These are phyloP conservation scores for Piscicola geometra DNA, from an alignment of 2,888 invertebrate species.

Conservation along the genomic window DNA sequence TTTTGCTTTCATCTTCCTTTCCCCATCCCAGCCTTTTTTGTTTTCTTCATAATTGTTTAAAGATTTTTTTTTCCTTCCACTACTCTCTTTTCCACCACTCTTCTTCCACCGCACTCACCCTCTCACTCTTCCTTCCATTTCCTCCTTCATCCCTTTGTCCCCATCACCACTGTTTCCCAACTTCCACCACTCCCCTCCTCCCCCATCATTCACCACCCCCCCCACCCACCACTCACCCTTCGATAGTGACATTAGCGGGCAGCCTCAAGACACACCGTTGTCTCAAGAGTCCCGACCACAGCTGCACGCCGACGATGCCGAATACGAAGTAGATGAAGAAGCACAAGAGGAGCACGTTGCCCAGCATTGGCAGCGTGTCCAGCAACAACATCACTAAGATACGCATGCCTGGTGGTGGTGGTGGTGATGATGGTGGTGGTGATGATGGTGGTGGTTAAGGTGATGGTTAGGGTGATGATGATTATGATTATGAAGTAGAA, in stretches of 20 bases:
- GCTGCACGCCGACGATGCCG: conserved; percentile 97
- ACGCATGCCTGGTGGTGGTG: conserved; percentile 77
- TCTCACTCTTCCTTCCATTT: too few relatives aligned
- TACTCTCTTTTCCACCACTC: too few relatives aligned
- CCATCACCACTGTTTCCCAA: background rate
- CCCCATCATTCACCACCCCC: background rate
- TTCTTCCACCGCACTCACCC: too few relatives aligned
- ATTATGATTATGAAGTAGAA: too few relatives aligned
- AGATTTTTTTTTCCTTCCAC: too few relatives aligned
- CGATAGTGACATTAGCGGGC: conserved; percentile 39
- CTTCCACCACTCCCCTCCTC: background rate
- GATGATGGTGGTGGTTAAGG: background rate
- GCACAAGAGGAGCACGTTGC: conserved; percentile 89
- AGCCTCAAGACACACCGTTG: conserved; percentile 80
- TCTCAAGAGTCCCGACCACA: conserved; percentile 95
- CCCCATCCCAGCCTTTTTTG: too few relatives aligned
- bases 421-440: background rate
- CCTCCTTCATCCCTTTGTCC: background rate
- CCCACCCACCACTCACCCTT: conserved; percentile 21
- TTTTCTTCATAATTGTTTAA: too few relatives aligned
- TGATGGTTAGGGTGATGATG: background rate
- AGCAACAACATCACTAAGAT: conserved; percentile 95
- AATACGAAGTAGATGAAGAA: conserved; percentile 99
- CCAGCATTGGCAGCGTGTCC: conserved; percentile 97
- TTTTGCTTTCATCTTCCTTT: too few relatives aligned